Base-by-base conservation (phyloP, 1,140 invertebrate genomes). In the Scaptodrosophila lebanonensis region DNA sequence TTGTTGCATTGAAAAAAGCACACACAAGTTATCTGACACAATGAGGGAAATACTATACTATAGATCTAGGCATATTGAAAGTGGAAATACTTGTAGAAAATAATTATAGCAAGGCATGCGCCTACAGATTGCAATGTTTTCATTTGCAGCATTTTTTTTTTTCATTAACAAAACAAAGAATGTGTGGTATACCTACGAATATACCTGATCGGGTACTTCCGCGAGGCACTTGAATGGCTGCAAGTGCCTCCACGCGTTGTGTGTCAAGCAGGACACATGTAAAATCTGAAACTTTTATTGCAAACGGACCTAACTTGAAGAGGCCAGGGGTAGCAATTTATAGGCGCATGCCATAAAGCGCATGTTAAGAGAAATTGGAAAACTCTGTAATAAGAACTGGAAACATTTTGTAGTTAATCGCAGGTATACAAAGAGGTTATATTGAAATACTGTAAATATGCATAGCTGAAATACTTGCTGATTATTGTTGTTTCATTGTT, bases 391-490 rank as follows among this genome's bases (percentile, higher is more conserved):
- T 39, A 16, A 17, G 36, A 62, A 68, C 70, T 59, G 63, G 60
- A 70, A 82, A 69, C 61, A 72, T 66, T 63, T 66, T 66, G 59
- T 72, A 79, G 62, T 76, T 61, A 66, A 84, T 76, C 75, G 69
- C 82, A 84, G 76, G 70, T 76, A 82, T 82, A 68, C 65, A 83
- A 70, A 73, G 59, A 77, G 72, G 69, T 79, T 71, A 77, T 62
- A 65, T 65, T 59, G 33, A 61, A 35, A 56, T 58, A 63, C 29
- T 85, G 83, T 85, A 85, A 32, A 85, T 84, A 85, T 30, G 59
- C 54, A 77, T 77, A 84, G 63, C 83, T 85, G 83, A 79, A 75
- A 66, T 77, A 84, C 83, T 85, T 85, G 83, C 76, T 83, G 83
- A 85, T 82, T 77, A 67, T 69, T 22, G 58, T 77, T 67, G 58